These are phyloP conservation scores for Eristalinus sepulchralis DNA, from an alignment of 2,888 invertebrate species.

Conservation along the genomic window DNA sequence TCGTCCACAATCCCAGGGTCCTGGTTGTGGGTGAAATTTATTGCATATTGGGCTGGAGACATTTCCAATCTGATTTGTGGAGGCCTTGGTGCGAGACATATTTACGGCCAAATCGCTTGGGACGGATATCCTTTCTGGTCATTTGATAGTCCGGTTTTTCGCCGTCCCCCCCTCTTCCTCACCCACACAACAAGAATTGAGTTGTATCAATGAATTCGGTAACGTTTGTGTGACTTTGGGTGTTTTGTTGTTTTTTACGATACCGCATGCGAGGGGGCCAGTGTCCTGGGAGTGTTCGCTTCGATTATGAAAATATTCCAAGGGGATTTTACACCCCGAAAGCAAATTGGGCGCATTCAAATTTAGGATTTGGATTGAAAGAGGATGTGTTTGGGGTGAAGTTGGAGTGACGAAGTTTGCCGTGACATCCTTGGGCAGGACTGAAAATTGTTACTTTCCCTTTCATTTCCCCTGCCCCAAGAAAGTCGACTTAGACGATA, in stretches of 20 bases:
- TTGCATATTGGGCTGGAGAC: constrained; percentile 61
- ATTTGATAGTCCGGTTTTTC: constrained; percentile 2
- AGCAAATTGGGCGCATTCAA: constrained; percentile 25
- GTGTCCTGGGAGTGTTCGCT: constrained; percentile 27
- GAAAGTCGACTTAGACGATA: neutral
- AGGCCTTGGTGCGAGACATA: constrained; percentile 9
- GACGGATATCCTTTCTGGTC: constrained; percentile 9
- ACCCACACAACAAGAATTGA: no score
- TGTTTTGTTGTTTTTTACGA: constrained; percentile 8
- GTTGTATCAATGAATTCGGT: constrained; percentile 16
- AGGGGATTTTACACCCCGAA: constrained; percentile 1
- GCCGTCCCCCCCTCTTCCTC: no score
- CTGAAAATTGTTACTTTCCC: constrained; percentile 13
- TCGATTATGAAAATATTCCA: constrained; percentile 25
- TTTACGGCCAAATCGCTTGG: constrained; percentile 2
- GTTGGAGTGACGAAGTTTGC: neutral
- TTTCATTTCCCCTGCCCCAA: neutral
- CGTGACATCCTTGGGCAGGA: constrained; percentile 3
- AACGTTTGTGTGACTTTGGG: neutral
- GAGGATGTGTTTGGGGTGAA: neutral
- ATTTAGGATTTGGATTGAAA: constrained; percentile 4
- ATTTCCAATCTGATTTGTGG: constrained; percentile 40
- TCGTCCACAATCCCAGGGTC: constrained; percentile 14
- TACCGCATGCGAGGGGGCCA: neutral
- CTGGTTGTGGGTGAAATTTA: constrained; percentile 34